These are phyloP conservation scores for Sinocyclocheilus maitianheensis DNA, from an alignment of 2,113 vertebrate species.

Conservation along the genomic window DNA sequence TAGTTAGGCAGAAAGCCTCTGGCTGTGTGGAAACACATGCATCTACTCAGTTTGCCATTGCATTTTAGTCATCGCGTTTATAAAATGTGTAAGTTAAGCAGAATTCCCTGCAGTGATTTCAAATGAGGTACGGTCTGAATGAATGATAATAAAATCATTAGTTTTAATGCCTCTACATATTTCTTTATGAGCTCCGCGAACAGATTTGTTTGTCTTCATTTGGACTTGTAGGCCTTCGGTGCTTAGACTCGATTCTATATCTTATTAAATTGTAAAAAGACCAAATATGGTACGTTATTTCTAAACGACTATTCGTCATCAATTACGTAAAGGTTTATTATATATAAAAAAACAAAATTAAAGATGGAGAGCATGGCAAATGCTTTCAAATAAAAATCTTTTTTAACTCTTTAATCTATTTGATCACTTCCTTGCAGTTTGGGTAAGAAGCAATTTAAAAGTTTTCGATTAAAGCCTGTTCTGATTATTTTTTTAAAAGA, in stretches of 20 bases:
- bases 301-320: background rate
- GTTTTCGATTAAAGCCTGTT: too few species aligned
- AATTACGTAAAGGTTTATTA: background rate
- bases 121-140: constrained; percentile 3
- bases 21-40: background rate
- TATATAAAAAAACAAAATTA: background rate
- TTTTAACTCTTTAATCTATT: background rate
- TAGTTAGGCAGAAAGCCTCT: constrained; percentile 47
- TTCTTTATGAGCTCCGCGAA: background rate
- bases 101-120: constrained; percentile 21
- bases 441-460: background rate
- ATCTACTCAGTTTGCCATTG: background rate
- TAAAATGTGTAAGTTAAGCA: background rate
- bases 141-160: background rate
- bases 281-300: background rate
- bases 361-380: background rate
- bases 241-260: background rate
- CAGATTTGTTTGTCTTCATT: background rate
- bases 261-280: background rate
- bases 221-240: background rate
- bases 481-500: too few species aligned
- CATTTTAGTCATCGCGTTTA: background rate
- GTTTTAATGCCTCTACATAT: background rate
- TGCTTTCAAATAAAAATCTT: background rate
- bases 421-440: background rate